Evolutionary conservation across 1,140 invertebrate genomes (phyloP), one percentile per base, ranked within the genome.

Genomic region (Neoseiulus cucumeris): DNA sequence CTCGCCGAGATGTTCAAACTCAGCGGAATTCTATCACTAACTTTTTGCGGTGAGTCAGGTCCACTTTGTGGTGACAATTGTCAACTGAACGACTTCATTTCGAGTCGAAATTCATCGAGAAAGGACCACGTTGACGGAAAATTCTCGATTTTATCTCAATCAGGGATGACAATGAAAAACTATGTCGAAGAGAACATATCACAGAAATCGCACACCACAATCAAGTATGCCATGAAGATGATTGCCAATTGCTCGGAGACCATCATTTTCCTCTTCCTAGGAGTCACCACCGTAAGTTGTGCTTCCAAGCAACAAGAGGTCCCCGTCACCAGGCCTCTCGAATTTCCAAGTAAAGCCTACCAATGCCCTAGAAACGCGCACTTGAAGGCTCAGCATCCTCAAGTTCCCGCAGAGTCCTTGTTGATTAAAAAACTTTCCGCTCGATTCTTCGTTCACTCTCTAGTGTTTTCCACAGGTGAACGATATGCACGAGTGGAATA

Each of bases 161-260:
- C 94, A 77, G 95, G 95, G 44, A 91, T 98, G 66, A 91, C 92
- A 1, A 97, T 98, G 88, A 94, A 96, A 75, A 97, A 98, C 74
- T 98, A 98, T 76, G 91, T 97, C 12, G 91, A 96, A 76, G 85
- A 85, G 14, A 99, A 98, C 78, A 90, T 98, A 71, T 94, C 92
- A 7, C 86, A 91, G 77, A 98, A 97, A 76, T 98, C 94, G 0
- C 90, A 95, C 72, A 96, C 92, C 4, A 96, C 92, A 5, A 87
- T 98, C 51, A 97, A 95, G 74, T 98, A 98, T 75, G 89, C 92
- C 51, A 91, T 96, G 84, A 98, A 98, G 79, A 97, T 98, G 90
- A 77, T 96, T 69, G 90, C 89, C 55, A 91, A 88, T 68, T 90
- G 89, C 7, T 91, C 91, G 4, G 95, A 99, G 79, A 97, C 93